phyloP scores from a whole-genome alignment of 2,797 vertebrate genomes.

The Rhabdophis nuchalis region DNA sequence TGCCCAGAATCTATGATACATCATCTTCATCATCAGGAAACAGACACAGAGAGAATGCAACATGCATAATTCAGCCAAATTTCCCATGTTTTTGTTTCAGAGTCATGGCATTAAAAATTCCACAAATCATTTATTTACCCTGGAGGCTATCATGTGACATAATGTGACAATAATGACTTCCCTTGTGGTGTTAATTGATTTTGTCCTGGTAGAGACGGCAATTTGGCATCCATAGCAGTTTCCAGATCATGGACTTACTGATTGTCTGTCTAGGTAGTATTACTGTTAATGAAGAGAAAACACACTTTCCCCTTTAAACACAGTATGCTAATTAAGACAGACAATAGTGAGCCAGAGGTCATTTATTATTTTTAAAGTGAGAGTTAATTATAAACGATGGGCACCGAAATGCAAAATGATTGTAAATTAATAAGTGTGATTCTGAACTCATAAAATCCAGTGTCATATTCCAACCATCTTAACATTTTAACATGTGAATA shows the following conservation, averaged over 20 bases:
- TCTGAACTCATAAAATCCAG: slow-evolving; percentile 69
- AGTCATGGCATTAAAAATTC: slow-evolving; percentile 70
- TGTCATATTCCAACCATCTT: slow-evolving; percentile 52
- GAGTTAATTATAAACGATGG: slow-evolving; percentile 62
- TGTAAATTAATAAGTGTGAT: slow-evolving; percentile 68
- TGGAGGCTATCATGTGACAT: slow-evolving; percentile 78
- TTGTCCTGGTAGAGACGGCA: slow-evolving; percentile 77
- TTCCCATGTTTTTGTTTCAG: slow-evolving; percentile 45
- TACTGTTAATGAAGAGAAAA: slow-evolving; percentile 81
- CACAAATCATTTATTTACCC: slow-evolving; percentile 79
- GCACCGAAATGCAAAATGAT: slow-evolving; percentile 61
- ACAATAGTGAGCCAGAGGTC: slow-evolving; percentile 69
- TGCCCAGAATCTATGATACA: not conserved
- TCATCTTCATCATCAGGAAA: not conserved
- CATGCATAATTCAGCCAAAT: slow-evolving; percentile 39
- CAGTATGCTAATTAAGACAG: slow-evolving; percentile 73
- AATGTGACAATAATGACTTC: slow-evolving; percentile 84
- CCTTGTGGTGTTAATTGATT: slow-evolving; percentile 84
- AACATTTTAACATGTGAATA: slow-evolving; percentile 66
- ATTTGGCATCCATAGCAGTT: slow-evolving; percentile 73
- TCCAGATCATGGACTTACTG: slow-evolving; percentile 70
- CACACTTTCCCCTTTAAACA: slow-evolving; percentile 74
- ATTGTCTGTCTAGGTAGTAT: slow-evolving; percentile 76
- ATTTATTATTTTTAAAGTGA: slow-evolving; percentile 72
- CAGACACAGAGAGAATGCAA: not conserved